phyloP scores from a whole-genome alignment of 1,140 invertebrate species.

The Pogonomyrmex barbatus region DNA sequence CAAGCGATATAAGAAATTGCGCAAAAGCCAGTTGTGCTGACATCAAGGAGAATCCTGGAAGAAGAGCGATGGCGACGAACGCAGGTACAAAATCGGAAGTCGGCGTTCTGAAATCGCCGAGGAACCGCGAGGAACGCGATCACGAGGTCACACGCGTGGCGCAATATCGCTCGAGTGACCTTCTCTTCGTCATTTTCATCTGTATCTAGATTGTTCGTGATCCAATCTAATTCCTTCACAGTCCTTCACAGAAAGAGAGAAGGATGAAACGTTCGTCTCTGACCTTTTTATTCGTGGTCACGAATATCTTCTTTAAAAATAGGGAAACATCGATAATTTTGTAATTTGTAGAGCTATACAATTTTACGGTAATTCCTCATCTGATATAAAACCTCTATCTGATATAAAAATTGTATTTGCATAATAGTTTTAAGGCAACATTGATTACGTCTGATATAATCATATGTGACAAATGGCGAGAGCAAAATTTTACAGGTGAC shows the following conservation, averaged over 20 bases:
- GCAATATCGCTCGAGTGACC: background rate
- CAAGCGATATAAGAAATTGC: slow-evolving; percentile 67
- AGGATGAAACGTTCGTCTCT: background rate
- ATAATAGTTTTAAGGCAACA: background rate
- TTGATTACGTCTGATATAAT: background rate
- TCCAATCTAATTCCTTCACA: slow-evolving; percentile 22
- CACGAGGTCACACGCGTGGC: background rate
- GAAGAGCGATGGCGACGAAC: background rate
- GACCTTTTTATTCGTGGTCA: background rate
- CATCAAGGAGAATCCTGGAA: background rate
- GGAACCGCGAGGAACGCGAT: background rate
- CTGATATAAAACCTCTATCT: background rate
- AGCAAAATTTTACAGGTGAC: background rate
- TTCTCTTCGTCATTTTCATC: slow-evolving; percentile 20
- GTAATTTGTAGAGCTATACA: background rate
- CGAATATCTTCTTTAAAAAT: slow-evolving; percentile 8
- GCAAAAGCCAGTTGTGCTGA: slow-evolving; percentile 69
- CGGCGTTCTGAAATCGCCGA: background rate
- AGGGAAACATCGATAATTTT: background rate
- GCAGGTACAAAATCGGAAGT: slow-evolving; percentile 42
- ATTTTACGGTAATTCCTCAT: background rate
- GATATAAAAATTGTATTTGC: background rate
- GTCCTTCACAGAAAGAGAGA: background rate
- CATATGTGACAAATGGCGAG: background rate
- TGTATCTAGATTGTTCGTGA: background rate